phyloP scores from a whole-genome alignment of 2,113 vertebrate species.

The Stegostoma tigrinum region DNA sequence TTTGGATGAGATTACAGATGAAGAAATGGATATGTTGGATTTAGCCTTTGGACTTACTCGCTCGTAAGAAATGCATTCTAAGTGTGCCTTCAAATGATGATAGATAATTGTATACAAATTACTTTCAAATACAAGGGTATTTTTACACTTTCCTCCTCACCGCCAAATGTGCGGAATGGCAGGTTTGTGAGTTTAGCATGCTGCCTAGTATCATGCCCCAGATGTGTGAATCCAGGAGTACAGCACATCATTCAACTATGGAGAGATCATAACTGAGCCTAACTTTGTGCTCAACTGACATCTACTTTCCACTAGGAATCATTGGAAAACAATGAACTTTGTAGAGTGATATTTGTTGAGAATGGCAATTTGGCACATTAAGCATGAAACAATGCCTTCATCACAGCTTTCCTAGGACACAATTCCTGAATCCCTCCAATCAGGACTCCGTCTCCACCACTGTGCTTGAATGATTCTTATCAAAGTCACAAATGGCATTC shows the following conservation, averaged over 20 bases:
- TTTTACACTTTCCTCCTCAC: background rate
- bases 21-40: conserved; percentile 68
- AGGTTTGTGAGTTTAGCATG: background rate
- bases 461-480: too few species aligned
- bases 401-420: background rate
- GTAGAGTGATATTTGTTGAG: background rate
- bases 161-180: background rate
- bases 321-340: background rate
- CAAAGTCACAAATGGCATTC: too few species aligned
- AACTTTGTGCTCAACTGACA: background rate
- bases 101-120: background rate
- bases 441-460: too few species aligned
- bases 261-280: background rate
- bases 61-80: conserved; percentile 49
- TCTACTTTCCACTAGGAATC: background rate
- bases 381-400: background rate
- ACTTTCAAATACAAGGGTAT: background rate
- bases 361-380: background rate
- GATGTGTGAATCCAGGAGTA: background rate
- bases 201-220: background rate
- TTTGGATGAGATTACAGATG: conserved; percentile 53
- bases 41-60: conserved; percentile 61
- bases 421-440: too few species aligned
- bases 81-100: background rate
- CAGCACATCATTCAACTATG: background rate